phyloP scores from a whole-genome alignment of 2,888 invertebrate genomes.

The Dryocosmus kuriphilus region DNA sequence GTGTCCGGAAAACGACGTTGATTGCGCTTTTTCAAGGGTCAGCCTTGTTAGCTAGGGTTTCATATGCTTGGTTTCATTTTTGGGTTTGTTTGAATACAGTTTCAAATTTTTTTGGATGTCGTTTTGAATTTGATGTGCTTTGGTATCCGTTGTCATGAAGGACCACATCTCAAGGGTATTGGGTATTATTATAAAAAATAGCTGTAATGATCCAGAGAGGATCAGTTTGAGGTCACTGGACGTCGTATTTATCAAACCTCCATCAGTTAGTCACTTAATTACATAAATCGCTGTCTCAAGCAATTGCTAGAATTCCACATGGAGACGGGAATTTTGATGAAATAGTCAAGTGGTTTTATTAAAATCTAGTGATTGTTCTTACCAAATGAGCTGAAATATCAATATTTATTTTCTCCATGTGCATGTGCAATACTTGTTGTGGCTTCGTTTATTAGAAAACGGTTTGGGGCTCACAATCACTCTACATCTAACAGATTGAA shows the following conservation, averaged over 20 bases:
- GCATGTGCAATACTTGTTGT: background rate
- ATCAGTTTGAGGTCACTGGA: background rate
- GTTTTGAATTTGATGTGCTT: background rate
- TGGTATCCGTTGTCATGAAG: background rate
- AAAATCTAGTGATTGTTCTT: background rate
- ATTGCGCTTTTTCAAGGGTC: constrained; percentile 53
- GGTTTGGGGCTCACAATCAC: background rate
- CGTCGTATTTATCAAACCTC: constrained; percentile 1
- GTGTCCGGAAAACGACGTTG: constrained; percentile 46
- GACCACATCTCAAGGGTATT: background rate
- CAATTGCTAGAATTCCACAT: background rate
- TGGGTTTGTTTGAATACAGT: background rate
- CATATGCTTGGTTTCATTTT: background rate
- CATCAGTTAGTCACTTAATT: background rate
- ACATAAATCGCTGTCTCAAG: background rate
- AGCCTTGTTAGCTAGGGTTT: constrained; percentile 49
- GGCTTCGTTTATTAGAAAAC: background rate
- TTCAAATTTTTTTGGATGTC: background rate
- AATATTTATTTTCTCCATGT: background rate
- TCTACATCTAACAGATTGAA: background rate
- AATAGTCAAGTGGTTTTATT: background rate
- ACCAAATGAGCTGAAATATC: background rate
- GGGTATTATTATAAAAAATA: background rate
- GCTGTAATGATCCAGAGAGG: background rate
- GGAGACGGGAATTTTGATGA: background rate